Evolutionary conservation across 37 sponge, comb jelly and placozoan species (phyloP).

Genomic region (Dysidea cf. avara): DNA sequence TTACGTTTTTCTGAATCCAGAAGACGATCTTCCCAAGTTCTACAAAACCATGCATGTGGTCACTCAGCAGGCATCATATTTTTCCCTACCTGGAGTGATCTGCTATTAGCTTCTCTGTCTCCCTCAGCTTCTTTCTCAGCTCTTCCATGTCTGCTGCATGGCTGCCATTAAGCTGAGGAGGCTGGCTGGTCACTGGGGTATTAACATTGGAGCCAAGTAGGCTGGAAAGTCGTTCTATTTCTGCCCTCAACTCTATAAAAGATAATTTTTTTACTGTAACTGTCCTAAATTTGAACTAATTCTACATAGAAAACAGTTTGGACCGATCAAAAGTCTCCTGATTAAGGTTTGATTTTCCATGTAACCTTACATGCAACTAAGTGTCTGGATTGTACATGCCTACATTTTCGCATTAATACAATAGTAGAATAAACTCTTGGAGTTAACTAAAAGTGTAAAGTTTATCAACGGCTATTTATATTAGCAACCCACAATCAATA

Average conservation of each 20-base stretch:
- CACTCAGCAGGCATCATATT: not conserved
- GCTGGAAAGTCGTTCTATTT: slow-evolving; percentile 52
- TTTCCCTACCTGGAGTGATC: slow-evolving; percentile 39
- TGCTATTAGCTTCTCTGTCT: slow-evolving; percentile 71
- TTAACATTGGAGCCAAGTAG: not conserved
- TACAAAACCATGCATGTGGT: slow-evolving; percentile 9
- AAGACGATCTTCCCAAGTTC: slow-evolving; percentile 76
- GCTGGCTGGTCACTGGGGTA: not conserved
- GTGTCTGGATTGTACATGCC: too few species aligned
- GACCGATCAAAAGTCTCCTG: too few species aligned
- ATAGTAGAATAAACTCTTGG: too few species aligned
- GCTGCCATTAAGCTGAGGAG: not conserved
- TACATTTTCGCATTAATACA: too few species aligned
- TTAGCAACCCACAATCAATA: too few species aligned
- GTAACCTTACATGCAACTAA: too few species aligned
- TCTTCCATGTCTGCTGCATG: slow-evolving; percentile 30
- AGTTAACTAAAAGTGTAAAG: too few species aligned
- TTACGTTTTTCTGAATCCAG: slow-evolving; percentile 59
- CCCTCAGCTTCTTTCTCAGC: slow-evolving; percentile 57
- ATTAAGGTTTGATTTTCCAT: too few species aligned
- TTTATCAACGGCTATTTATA: too few species aligned
- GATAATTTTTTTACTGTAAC: too few species aligned
- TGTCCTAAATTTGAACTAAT: too few species aligned
- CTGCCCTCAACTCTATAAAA: slow-evolving; percentile 54
- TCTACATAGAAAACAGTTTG: too few species aligned